Evolutionary conservation across 2,888 invertebrate species (phyloP).

Genomic region (Gibbula magus): DNA sequence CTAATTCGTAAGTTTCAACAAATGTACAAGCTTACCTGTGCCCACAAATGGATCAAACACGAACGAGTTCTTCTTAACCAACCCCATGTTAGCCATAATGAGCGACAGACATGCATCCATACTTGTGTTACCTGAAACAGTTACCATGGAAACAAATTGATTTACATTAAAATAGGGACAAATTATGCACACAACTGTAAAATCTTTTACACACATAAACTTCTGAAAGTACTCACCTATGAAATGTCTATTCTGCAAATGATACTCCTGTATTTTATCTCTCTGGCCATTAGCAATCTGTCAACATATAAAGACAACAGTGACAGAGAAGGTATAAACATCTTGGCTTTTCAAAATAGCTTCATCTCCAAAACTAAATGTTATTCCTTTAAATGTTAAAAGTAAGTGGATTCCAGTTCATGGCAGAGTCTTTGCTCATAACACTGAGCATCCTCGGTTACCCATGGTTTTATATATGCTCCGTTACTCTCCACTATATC

Average conservation of each 20-base stretch:
- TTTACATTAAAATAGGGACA: no score
- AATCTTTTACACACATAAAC: neutral
- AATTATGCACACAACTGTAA: no score
- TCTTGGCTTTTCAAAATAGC: no score
- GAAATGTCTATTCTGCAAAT: constrained; percentile 92
- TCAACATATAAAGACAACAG: constrained; percentile 5
- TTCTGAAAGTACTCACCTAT: constrained; percentile 80
- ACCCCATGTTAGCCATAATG: constrained; percentile 96
- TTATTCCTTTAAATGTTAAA: no score
- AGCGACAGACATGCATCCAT: constrained; percentile 97
- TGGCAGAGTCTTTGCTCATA: no score
- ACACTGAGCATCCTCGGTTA: no score
- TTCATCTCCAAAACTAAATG: no score
- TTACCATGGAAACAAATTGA: neutral
- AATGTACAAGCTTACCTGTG: constrained; percentile 74
- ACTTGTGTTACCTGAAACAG: constrained; percentile 85
- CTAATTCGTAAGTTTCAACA: neutral
- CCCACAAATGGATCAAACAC: constrained; percentile 97
- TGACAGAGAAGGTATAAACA: no score
- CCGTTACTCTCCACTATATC: no score
- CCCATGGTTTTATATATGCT: no score
- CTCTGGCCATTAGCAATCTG: constrained; percentile 91
- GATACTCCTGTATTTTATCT: constrained; percentile 85
- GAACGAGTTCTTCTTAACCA: constrained; percentile 83
- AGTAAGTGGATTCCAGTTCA: no score